Evolutionary conservation across 2,888 invertebrate species (phyloP), one percentile per base, ranked within the genome.

Genomic region (Perizoma flavofasciatum): DNA sequence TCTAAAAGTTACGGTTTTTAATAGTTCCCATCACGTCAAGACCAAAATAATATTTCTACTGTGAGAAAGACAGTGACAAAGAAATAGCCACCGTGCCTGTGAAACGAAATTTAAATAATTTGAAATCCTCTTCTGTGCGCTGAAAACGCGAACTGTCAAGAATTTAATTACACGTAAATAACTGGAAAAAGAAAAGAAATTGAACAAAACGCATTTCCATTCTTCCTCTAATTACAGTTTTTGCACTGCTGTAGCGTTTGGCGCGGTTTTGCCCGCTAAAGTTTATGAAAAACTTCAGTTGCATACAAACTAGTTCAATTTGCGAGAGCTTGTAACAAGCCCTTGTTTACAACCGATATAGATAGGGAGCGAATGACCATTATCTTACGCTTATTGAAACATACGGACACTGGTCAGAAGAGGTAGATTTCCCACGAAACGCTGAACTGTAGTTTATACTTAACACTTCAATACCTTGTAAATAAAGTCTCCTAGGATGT

Each of bases 211-310:
- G 78, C 75, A 78, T 82, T 85, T 83, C 77, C 81, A 82, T 83
- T 84, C 77, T 82, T 79, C 70, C 79, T 81, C 81, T 84, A 84
- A 85, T 86, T 85, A 83, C 80, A 82, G 69, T 85, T 85, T 85
- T 86, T 85, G 78, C 79, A 67, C 65, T 67, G 70, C 65, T 60
- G 75, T 74, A 71, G 69, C 78, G 75, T 72, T 75, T 72, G 77
- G 75, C 78, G 75, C 74, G 78, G 80, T 77, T 79, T 72, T 78
- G 71, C 74, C 61, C 70, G 71, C 66, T 74, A 77, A 78, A 78
- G 79, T 85, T 85, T 84, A 83, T 85, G 82, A 85, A 85, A 86
- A 85, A 82, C 84, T 82, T 82, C 77, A 75, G 75, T 77, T 78
- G 82, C 84, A 83, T 84, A 81, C 84, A 80, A 84, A 86, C 78